Base-by-base conservation (phyloP, 2,797 vertebrate genomes). In the Sebastes iracundus region DNA sequence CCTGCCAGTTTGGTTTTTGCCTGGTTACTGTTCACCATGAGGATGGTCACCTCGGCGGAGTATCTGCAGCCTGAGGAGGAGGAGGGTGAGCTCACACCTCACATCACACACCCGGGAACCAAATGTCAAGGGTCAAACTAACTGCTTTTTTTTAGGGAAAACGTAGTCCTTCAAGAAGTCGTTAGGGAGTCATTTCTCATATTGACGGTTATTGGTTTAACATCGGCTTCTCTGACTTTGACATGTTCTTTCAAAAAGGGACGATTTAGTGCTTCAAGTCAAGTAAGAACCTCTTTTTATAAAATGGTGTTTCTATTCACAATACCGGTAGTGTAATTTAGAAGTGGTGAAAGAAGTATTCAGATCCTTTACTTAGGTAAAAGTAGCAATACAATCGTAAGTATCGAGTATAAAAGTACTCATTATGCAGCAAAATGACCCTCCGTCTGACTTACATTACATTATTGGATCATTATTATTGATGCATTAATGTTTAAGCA, bases 1-100 rank as follows among this genome's bases (percentile, higher is more conserved):
- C 84, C 90, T 82, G 89, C 59, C 69, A 16, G 82, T 72, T 82
- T 91, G 90, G 64, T 87, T 74, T 87, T 90, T 10, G 86, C 79
- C 64, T 95, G 93, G 84, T 81, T 92, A 9, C 85, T 96, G 75
- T 58, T 95, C 70, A 78, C 84, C 60, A 23, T 92, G 69, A 91
- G 81, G 88, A 90, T 38, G 67, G 81, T 87, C 71, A 78, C 80
- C 35, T 88, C 86, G 4, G 83, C 87, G 4, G 89, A 81, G 7
- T 80, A 90, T 82, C 79, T 93, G 81, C 86, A 93, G 25, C 56
- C 82, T 0, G 85, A 87, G 79, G 87, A 92, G 68, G 87, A 93
- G 68, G 87, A 93, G 35, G 93, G 94, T 95, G 83, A 94, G 94
- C 65, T 73, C 66, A 52, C 58, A 72, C 42, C 49, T 42, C 66